phyloP scores from a whole-genome alignment of 2,888 invertebrate species.

The Clitarchus hookeri region DNA sequence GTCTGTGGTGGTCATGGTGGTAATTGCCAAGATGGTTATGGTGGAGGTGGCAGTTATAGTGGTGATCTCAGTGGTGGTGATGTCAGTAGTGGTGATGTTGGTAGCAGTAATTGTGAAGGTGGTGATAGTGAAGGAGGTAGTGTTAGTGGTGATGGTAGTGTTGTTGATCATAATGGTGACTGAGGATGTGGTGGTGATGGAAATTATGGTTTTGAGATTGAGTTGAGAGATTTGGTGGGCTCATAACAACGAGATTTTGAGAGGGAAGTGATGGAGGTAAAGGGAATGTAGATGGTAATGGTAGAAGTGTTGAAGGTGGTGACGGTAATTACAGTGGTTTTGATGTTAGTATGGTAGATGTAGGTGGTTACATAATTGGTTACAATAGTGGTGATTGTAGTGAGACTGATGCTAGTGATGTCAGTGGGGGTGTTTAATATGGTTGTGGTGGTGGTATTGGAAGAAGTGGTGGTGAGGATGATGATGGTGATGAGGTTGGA shows the following conservation, averaged over 20 bases:
- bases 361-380: conserved; percentile 26
- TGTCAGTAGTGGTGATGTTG: background rate
- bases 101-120: background rate
- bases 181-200: background rate
- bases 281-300: conserved; percentile 5
- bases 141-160: background rate
- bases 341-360: background rate
- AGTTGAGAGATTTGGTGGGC: too few relatives aligned
- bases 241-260: too few relatives aligned
- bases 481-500: background rate
- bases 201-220: too few relatives aligned
- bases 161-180: background rate
- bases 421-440: conserved; percentile 16
- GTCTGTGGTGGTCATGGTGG: background rate
- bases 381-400: conserved; percentile 29
- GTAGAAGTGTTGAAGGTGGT: background rate
- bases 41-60: conserved; percentile 24
- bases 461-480: conserved; percentile 10
- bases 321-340: background rate
- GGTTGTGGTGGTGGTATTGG: background rate
- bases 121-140: background rate
- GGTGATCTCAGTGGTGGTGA: conserved; percentile 11
- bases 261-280: background rate
- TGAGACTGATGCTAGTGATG: conserved; percentile 22
- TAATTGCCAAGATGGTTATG: conserved; percentile 20